These are phyloP conservation scores for Ctena decussata DNA, from an alignment of 2,888 invertebrate genomes.

Conservation along the genomic window DNA sequence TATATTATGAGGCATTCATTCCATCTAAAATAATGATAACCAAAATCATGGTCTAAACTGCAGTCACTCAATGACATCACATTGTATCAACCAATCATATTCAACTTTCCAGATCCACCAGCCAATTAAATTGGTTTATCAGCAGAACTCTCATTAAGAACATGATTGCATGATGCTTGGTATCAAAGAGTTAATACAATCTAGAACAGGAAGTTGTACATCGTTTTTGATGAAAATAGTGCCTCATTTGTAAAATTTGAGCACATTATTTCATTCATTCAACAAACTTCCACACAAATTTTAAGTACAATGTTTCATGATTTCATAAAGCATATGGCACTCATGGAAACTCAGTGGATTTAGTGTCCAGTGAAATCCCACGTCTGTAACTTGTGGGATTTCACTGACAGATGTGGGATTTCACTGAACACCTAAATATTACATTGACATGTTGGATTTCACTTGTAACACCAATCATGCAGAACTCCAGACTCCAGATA, in stretches of 20 bases:
- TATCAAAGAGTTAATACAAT: background rate
- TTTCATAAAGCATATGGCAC: too few relatives aligned
- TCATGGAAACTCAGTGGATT: too few relatives aligned
- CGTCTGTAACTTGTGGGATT: too few relatives aligned
- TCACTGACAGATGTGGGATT: too few relatives aligned
- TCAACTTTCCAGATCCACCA: conserved; percentile 62
- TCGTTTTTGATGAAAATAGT: background rate
- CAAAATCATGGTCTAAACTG: background rate
- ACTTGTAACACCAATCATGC: too few relatives aligned
- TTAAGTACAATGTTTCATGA: too few relatives aligned
- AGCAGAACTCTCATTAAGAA: conserved; percentile 67
- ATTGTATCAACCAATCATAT: conserved; percentile 65
- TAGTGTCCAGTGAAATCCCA: too few relatives aligned
- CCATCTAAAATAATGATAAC: background rate
- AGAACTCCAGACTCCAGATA: too few relatives aligned
- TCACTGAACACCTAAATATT: too few relatives aligned
- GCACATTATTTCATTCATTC: background rate
- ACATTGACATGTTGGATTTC: too few relatives aligned
- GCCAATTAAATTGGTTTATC: conserved; percentile 63
- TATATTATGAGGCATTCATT: too few relatives aligned
- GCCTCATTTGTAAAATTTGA: background rate
- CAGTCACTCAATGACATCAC: conserved; percentile 24
- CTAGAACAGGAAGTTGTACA: background rate
- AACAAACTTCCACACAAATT: too few relatives aligned
- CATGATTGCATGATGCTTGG: conserved; percentile 58